Conservation (phyloP, 2,888 invertebrate species). For the Arctia plantaginis region DNA sequence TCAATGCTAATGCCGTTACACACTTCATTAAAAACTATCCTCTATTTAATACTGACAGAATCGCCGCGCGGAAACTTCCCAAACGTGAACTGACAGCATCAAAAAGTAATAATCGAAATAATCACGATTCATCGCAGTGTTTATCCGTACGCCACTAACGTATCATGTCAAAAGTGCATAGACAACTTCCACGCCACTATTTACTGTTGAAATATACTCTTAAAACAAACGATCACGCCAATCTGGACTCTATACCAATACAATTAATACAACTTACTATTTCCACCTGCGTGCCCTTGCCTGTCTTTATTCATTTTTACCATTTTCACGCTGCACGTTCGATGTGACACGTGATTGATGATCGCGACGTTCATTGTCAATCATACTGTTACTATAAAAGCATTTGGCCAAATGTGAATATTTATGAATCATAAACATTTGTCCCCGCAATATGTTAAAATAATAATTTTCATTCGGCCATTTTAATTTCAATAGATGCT, state of each 20-base stretch:
- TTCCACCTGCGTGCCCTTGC: slow-evolving; percentile 37
- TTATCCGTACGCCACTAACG: slow-evolving; percentile 58
- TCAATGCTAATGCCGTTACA: slow-evolving; percentile 47
- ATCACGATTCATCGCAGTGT: slow-evolving; percentile 63
- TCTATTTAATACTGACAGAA: slow-evolving; percentile 56
- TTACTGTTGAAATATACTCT: slow-evolving; percentile 46
- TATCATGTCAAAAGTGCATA: slow-evolving; percentile 75
- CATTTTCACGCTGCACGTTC: slow-evolving; percentile 66
- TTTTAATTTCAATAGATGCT: slow-evolving; percentile 74
- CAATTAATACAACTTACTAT: slow-evolving; percentile 40
- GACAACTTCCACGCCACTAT: slow-evolving; percentile 66
- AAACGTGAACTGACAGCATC: slow-evolving; percentile 61
- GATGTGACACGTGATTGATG: slow-evolving; percentile 77
- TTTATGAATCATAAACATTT: slow-evolving; percentile 72
- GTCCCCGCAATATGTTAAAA: slow-evolving; percentile 70
- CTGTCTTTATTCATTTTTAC: slow-evolving; percentile 60
- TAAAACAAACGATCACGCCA: slow-evolving; percentile 40
- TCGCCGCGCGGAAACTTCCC: slow-evolving; percentile 52
- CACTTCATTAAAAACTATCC: slow-evolving; percentile 57
- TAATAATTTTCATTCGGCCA: slow-evolving; percentile 59
- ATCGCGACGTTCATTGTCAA: slow-evolving; percentile 78
- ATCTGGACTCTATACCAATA: slow-evolving; percentile 39
- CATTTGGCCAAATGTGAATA: slow-evolving; percentile 78
- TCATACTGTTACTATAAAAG: slow-evolving; percentile 77
- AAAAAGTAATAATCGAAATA: slow-evolving; percentile 68